A percentile compares a stretch with the other conserved stretches of the same genome.
These are phyloP conservation scores for Athetis lepigone DNA, from an alignment of 2,888 invertebrate species.

Conservation along the genomic window DNA sequence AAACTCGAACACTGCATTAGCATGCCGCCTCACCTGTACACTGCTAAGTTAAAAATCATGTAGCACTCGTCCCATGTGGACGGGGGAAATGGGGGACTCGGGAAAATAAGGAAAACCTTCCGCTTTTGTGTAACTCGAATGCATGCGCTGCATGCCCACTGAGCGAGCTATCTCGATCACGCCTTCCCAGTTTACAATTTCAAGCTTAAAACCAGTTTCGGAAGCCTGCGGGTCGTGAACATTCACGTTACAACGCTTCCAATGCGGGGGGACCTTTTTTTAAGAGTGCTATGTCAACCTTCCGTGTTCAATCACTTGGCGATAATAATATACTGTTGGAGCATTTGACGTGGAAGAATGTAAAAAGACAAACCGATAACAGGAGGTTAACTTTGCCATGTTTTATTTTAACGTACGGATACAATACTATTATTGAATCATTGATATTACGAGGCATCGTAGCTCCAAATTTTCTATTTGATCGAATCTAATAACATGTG, in stretches of 20 bases:
- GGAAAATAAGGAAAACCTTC: constrained; percentile 79
- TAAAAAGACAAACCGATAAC: constrained; percentile 22
- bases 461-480: constrained; percentile 82
- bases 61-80: constrained; percentile 80
- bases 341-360: constrained; percentile 41
- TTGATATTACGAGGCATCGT: constrained; percentile 58
- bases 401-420: constrained; percentile 36
- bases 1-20: constrained; percentile 77
- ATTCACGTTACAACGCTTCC: constrained; percentile 66
- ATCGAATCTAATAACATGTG: constrained; percentile 80
- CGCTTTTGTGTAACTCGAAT: constrained; percentile 75
- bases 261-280: constrained; percentile 68
- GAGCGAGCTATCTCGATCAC: constrained; percentile 70
- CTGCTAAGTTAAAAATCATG: constrained; percentile 88
- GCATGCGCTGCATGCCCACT: constrained; percentile 72
- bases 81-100: constrained; percentile 73
- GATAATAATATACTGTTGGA: constrained; percentile 67
- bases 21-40: constrained; percentile 77
- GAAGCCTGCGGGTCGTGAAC: constrained; percentile 56
- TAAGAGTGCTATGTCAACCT: constrained; percentile 68
- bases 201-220: constrained; percentile 57
- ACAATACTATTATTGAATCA: constrained; percentile 55
- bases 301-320: constrained; percentile 64
- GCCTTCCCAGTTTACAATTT: constrained; percentile 69
- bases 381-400: constrained; percentile 9